These are phyloP conservation scores for Hirundo rustica DNA, from an alignment of 2,797 vertebrate genomes.

Conservation along the genomic window DNA sequence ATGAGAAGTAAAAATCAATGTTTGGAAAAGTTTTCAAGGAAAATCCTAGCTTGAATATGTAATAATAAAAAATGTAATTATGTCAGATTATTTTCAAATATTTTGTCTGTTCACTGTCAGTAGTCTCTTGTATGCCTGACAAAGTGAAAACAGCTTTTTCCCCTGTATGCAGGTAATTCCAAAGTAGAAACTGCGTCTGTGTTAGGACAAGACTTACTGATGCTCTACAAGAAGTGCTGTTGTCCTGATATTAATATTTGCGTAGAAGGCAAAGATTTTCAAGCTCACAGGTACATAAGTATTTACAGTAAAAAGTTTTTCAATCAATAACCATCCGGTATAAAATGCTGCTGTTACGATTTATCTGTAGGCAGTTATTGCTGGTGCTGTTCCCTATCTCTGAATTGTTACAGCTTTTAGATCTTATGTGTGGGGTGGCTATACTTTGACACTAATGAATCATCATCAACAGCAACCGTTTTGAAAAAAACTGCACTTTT, in stretches of 20 bases:
- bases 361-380: neutral
- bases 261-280: slow-evolving; percentile 84
- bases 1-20: neutral
- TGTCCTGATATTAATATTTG: slow-evolving; percentile 89
- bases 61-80: neutral
- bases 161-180: slow-evolving; percentile 60
- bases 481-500: neutral
- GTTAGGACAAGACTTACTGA: slow-evolving; percentile 87
- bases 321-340: neutral
- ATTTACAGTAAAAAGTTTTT: neutral
- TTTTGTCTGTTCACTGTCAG: neutral
- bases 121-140: neutral
- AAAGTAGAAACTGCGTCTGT: slow-evolving; percentile 82
- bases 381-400: neutral
- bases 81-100: neutral
- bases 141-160: neutral
- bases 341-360: neutral
- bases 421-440: neutral
- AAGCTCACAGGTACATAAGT: slow-evolving; percentile 87
- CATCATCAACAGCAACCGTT: neutral
- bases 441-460: neutral
- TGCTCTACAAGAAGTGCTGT: slow-evolving; percentile 81
- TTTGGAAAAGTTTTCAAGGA: neutral
- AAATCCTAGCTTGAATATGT: neutral
- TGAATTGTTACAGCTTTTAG: neutral